phyloP scores from a whole-genome alignment of 1,140 invertebrate genomes.

The Dendroctonus ponderosae region DNA sequence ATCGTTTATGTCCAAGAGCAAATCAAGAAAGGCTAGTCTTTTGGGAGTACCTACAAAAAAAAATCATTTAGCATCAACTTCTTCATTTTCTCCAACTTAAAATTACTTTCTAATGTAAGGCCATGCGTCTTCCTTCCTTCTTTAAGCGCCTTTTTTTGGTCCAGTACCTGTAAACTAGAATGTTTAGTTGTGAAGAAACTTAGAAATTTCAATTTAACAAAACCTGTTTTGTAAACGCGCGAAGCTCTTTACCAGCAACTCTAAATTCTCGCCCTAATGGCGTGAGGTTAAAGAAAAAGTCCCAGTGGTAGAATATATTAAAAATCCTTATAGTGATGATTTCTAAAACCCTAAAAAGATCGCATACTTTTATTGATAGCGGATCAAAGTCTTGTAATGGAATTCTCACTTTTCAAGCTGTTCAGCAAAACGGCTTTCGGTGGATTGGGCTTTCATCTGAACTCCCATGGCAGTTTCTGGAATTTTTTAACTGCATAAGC shows the following conservation, averaged over 20 bases:
- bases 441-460: slow-evolving; percentile 66
- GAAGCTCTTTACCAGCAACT: background rate
- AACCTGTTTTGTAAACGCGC: background rate
- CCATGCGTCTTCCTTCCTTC: slow-evolving; percentile 55
- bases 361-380: background rate
- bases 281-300: slow-evolving; percentile 18
- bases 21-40: slow-evolving; percentile 66
- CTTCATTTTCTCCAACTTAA: no score
- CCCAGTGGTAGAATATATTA: slow-evolving; percentile 22
- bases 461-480: slow-evolving; percentile 82
- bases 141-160: slow-evolving; percentile 20
- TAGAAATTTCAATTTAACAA: background rate
- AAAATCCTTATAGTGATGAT: slow-evolving; percentile 23
- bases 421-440: slow-evolving; percentile 70
- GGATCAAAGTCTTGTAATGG: background rate
- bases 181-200: background rate
- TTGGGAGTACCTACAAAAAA: no score
- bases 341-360: slow-evolving; percentile 31
- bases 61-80: no score
- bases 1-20: slow-evolving; percentile 54
- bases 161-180: background rate
- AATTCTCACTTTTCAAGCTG: slow-evolving; percentile 66
- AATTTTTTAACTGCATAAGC: background rate
- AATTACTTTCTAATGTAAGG: no score
- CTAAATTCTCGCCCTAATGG: slow-evolving; percentile 8